Percentiles rank a stretch among this genome's conserved stretches.
These are phyloP conservation scores for Lucinisca nassula DNA, from an alignment of 2,888 invertebrate genomes.

Conservation along the genomic window DNA sequence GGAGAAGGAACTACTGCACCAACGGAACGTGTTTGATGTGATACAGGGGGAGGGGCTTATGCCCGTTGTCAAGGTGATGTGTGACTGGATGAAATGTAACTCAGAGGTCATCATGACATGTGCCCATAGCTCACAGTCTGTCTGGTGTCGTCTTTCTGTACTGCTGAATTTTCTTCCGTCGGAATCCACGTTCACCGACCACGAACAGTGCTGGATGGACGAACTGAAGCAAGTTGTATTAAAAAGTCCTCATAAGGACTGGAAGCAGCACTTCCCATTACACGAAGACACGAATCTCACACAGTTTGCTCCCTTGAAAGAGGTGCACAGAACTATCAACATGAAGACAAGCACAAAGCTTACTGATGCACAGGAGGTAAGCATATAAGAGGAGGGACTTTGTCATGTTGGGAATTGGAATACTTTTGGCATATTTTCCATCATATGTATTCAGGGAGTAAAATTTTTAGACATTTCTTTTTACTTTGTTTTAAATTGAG, in stretches of 20 bases:
- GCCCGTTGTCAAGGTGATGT: conserved; percentile 92
- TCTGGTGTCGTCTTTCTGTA: conserved; percentile 94
- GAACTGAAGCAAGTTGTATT: conserved; percentile 72
- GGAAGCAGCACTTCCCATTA: conserved; percentile 83
- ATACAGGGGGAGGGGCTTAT: conserved; percentile 89
- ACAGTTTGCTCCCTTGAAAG: conserved; percentile 83
- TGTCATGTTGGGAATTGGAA: too few relatives aligned
- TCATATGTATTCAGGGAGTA: too few relatives aligned
- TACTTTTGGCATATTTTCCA: too few relatives aligned
- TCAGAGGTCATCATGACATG: conserved; percentile 91
- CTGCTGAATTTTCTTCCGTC: conserved; percentile 94
- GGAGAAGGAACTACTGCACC: conserved; percentile 78
- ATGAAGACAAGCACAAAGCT: conserved; percentile 78
- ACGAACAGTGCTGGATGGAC: conserved; percentile 80
- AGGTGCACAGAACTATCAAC: conserved; percentile 80
- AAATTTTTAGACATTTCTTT: too few relatives aligned
- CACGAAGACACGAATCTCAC: conserved; percentile 85
- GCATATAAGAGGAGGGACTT: too few relatives aligned
- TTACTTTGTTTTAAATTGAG: too few relatives aligned
- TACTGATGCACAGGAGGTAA: conserved; percentile 84
- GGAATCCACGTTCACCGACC: conserved; percentile 88
- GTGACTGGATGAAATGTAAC: conserved; percentile 95
- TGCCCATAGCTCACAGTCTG: conserved; percentile 91
- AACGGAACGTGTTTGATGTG: conserved; percentile 82
- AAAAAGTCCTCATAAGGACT: conserved; percentile 64